Base-by-base conservation (phyloP, 2,888 invertebrate genomes). In the Mystacides longicornis region DNA sequence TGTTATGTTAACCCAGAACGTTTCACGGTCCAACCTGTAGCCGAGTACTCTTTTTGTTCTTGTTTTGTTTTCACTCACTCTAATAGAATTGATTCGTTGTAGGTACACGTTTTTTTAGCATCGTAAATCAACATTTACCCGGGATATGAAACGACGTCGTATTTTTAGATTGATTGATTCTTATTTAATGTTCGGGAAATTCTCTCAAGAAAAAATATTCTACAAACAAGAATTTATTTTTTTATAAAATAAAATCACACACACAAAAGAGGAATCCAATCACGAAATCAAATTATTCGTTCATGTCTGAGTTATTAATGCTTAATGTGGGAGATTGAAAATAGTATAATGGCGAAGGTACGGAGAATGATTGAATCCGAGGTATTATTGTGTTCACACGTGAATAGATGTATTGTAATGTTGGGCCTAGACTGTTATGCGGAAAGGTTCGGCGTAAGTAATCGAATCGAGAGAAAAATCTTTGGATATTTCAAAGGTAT, bases 201-300 rank as follows among this genome's bases (percentile, higher is more conserved):
- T n/a, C n/a, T n/a, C n/a, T n/a, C n/a, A n/a, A 27, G 27, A 27
- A 27, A 27, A 5, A 11, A 11, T 27, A 27, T 27, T 27, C 5
- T 27, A 7, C 11, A 11, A 7, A 7, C 27, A n/a, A 27, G 27
- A 27, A 27, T 27, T 27, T 3, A 3, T 37, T 3, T 16, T 14
- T 7, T 37, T 37, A 37, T 37, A 37, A 37, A 37, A 37, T 37
- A 21, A 56, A 56, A 51, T 58, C 56, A 60, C 52, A 50, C 52
- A 23, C 56, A 49, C 55, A 52, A 57, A 57, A 53, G 55, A 57
- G 51, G 50, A 60, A 58, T 58, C 56, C 60, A 54, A 60, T 60
- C 60, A 52, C 56, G 51, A 58, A 60, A 60, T 60, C 58, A 58
- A 60, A 60, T 60, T 56, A 60, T 60, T 60, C 56, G 58, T 57